Evolutionary conservation across 2,888 invertebrate species (phyloP).

Genomic region (Drosophila neotestacea): DNA sequence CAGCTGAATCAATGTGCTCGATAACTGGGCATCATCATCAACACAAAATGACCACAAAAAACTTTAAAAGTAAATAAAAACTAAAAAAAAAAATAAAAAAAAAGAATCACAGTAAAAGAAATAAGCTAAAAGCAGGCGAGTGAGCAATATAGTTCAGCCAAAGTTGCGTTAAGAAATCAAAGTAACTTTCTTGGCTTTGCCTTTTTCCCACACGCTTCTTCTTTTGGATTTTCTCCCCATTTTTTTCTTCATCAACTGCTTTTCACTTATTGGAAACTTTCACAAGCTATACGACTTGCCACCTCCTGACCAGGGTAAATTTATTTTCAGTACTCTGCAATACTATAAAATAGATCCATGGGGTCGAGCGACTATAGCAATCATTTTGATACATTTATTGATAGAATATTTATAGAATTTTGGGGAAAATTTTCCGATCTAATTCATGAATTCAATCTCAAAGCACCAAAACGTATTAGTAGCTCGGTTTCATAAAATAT

Average conservation of each 20-base stretch:
- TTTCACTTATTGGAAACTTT: conserved; percentile 76
- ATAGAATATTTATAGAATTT: too few relatives aligned
- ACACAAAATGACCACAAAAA: conserved; percentile 48
- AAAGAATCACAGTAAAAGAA: conserved; percentile 14
- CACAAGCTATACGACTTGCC: conserved; percentile 33
- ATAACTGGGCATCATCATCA: conserved; percentile 28
- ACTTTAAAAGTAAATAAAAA: conserved; percentile 55
- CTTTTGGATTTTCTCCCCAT: neutral
- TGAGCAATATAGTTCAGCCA: conserved; percentile 65
- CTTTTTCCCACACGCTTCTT: conserved; percentile 33
- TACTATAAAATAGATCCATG: conserved; percentile 19
- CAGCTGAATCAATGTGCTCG: conserved; percentile 32
- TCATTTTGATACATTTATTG: neutral
- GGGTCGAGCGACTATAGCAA: neutral
- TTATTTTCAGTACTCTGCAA: conserved; percentile 50
- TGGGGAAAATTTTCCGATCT: too few relatives aligned
- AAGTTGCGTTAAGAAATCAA: conserved; percentile 75
- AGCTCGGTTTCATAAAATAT: too few relatives aligned
- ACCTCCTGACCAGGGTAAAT: conserved; percentile 43
- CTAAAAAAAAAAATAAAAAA: conserved; percentile 13
- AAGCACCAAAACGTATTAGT: too few relatives aligned
- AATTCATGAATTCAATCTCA: too few relatives aligned
- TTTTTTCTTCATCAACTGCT: conserved; percentile 67
- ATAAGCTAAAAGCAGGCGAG: conserved; percentile 48
- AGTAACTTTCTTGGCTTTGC: conserved; percentile 64